Conservation (phyloP, 2,113 vertebrate species). For the Pithys albifrons region DNA sequence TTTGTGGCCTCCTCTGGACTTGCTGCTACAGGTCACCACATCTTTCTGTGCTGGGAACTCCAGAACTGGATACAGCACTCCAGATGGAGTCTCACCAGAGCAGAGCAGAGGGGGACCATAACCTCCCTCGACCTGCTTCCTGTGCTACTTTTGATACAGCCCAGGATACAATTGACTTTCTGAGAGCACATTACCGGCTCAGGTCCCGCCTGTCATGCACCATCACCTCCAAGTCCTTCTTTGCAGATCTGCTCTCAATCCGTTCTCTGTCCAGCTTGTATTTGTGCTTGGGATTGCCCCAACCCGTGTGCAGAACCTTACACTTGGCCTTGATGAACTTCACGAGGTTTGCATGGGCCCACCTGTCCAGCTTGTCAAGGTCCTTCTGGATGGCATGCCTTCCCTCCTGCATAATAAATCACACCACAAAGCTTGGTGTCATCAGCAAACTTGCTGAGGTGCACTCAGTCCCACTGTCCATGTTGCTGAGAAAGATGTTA, state of each 20-base stretch:
- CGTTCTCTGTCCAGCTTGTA: not conserved
- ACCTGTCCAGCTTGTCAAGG: not conserved
- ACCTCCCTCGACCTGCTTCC: accelerated
- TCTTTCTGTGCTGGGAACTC: not conserved
- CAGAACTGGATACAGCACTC: not conserved
- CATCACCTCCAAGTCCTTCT: not conserved
- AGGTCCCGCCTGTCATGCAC: not conserved
- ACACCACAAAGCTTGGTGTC: not conserved
- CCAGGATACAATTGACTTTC: not conserved
- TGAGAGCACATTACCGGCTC: not conserved
- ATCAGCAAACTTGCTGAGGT: not conserved
- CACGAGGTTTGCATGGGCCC: accelerated
- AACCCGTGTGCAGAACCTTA: not conserved
- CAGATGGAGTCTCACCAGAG: not conserved
- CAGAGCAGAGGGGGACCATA: not conserved
- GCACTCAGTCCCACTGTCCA: accelerated
- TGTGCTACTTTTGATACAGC: not conserved
- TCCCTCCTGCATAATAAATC: not conserved
- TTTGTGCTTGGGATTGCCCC: not conserved
- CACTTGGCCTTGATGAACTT: not conserved
- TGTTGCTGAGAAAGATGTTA: accelerated
- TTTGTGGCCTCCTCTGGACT: not conserved
- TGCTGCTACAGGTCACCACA: not conserved
- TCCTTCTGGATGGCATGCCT: not conserved
- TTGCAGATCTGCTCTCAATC: not conserved